Base-by-base conservation (phyloP, 2,888 invertebrate genomes). In the Anthrax anthrax region DNA sequence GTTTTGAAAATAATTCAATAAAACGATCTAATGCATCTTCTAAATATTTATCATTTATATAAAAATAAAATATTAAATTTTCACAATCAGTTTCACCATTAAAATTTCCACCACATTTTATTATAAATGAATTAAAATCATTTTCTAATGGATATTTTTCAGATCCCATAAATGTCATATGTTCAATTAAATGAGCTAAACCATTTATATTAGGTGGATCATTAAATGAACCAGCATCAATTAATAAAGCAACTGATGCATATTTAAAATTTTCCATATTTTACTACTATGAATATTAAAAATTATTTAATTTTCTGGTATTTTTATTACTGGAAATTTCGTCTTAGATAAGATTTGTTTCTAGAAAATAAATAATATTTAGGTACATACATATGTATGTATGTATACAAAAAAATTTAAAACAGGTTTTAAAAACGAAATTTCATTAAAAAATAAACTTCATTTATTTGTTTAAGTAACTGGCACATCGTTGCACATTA, bases 131-230 rank as follows among this genome's bases (percentile, higher is more conserved):
- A 63, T 84, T 84, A 60, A 84, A 83, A 57, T 78, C 80, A 63
- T 85, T 85, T 68, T 88, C 87, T 61, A 77, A 72, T 3, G 87
- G 85, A 62, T 81, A 89, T 60, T 86, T 88, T 59, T 80, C 74
- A 59, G 84, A 86, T 38, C 89, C 90, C 88, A 89, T 88, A 60
- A 88, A 89, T 14, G 89, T 52, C 88, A 90, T 84, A 63, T 86
- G 86, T 57, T 86, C 86, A 5, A 85, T 71, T 63, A 85, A 84
- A 63, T 86, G 86, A n/a, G 84, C 82, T 62, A 86, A 65, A 0
- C 85, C 86, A 54, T 79, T 82, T 42, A 84, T 76, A 54, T 80
- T 75, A 12, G 70, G 66, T 0, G 84, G 84, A 65, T 85, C 84
- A 61, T 80, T 81, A 66, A 81, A 85, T 61, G 70, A 70, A 12